Evolutionary conservation across 2,113 vertebrate species (phyloP).

Genomic region (Anthoscopus minutus): DNA sequence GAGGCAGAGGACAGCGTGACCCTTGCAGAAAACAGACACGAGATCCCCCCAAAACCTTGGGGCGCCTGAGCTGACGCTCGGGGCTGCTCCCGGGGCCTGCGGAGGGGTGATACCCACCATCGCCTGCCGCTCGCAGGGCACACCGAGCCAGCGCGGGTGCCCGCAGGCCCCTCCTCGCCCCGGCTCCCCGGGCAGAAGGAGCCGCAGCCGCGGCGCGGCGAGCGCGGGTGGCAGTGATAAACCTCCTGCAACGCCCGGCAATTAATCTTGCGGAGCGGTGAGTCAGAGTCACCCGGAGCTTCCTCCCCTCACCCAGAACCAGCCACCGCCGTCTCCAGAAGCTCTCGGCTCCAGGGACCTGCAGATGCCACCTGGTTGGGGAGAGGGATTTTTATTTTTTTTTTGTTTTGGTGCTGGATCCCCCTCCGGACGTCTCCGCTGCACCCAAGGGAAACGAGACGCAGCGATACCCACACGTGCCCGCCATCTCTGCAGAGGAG

Average conservation of each 20-base stretch:
- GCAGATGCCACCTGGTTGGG: constrained; percentile 23
- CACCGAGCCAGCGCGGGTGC: neutral
- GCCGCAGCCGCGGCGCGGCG: neutral
- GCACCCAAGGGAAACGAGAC: neutral
- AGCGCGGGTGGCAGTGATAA: constrained; percentile 64
- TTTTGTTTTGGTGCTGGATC: neutral
- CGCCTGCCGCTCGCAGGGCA: rapidly evolving
- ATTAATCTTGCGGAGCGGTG: constrained; percentile 72
- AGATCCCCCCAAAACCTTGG: neutral
- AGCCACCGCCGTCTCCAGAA: constrained; percentile 22
- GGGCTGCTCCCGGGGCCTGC: neutral
- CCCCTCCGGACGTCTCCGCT: neutral
- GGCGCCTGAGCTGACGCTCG: rapidly evolving
- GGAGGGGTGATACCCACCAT: neutral
- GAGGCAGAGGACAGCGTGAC: neutral
- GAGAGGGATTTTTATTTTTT: constrained; percentile 3
- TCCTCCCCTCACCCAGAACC: constrained; percentile 45
- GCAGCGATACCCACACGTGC: rapidly evolving
- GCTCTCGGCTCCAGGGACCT: constrained; percentile 45
- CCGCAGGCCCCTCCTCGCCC: neutral
- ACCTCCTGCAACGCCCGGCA: constrained; percentile 44
- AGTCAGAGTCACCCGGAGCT: constrained; percentile 47
- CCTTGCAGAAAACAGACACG: rapidly evolving
- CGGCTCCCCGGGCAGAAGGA: neutral
- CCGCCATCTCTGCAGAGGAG: neutral